A percentile compares a stretch with the other conserved stretches of the same genome.
Conservation (phyloP, 2,113 vertebrate genomes). For the Riparia riparia region DNA sequence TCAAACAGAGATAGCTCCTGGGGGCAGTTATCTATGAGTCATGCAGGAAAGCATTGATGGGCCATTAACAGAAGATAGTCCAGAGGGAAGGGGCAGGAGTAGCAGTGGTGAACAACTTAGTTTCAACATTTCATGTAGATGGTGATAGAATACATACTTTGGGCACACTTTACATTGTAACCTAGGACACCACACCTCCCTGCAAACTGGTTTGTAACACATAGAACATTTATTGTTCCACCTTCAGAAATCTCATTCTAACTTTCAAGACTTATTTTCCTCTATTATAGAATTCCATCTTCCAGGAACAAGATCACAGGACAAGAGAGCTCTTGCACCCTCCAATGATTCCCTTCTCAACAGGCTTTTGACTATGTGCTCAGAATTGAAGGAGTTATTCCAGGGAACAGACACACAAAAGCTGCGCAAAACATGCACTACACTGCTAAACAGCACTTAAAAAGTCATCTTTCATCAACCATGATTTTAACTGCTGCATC, state of each 20-base stretch:
- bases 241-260: not conserved
- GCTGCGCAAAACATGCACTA: not conserved
- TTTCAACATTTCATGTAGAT: no score
- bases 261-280: not conserved
- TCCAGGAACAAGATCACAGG: fast-evolving
- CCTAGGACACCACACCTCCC: not conserved
- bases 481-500: not conserved
- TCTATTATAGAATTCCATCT: not conserved
- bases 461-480: not conserved
- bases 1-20: no score
- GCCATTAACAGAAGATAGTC: no score
- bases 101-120: no score
- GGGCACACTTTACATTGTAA: no score
- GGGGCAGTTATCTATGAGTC: no score
- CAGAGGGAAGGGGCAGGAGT: no score
- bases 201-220: not conserved
- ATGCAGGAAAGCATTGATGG: no score
- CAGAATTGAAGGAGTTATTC: not conserved
- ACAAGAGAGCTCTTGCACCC: not conserved
- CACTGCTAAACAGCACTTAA: not conserved
- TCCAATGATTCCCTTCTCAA: not conserved
- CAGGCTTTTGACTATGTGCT: not conserved
- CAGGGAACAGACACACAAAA: not conserved
- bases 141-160: no score
- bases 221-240: not conserved